Evolutionary conservation across 2,797 vertebrate species (phyloP), one percentile per base, ranked within the genome.

Genomic region (Hybognathus amarus): DNA sequence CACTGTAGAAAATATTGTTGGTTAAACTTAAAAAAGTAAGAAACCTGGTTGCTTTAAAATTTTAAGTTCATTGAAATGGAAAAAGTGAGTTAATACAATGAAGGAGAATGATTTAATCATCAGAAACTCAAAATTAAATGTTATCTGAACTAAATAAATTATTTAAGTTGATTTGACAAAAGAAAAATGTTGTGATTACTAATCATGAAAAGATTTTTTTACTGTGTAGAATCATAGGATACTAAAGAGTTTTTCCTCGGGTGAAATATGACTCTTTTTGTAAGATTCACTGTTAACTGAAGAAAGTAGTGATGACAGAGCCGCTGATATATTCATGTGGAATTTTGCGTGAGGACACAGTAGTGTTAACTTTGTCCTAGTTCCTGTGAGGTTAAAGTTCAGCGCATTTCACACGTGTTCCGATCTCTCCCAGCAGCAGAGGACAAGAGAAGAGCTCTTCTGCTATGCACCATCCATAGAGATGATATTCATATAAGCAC

Each of bases 401-500:
- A 77, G 50, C 8, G 3, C 22, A 10, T 77, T 69, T 83, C 38
- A 56, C 24, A n/a, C 38, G 1, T 33, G 38, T 61, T 69, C 20
- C 0, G 20, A 77, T 77, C 63, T 47, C 52, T 64, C 68, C n/a
- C 36, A 6, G 36, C 47, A 27, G 74, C 50, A 42, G 73, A 64
- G 70, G 71, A 77, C 59, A 68, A 71, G 52, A 84, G 73, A 79
- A 87, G 87, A 74, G 83, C 83, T 86, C 84, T 85, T 87, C 85
- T 85, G 79, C 67, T 78, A 15, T 75, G 64, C 78, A 64, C 83
- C 77, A 76, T 87, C 79, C 76, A 84, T 74, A 15, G 59, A 77
- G 64, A 85, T 83, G 85, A 85, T 87, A 85, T 81, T 80, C 74
- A 79, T 69, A 67, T 69, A 67, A 83, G 77, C 54, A 33, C 78